Base-by-base conservation (phyloP, 1,140 invertebrate species). In the Andrena cerasifolii region DNA sequence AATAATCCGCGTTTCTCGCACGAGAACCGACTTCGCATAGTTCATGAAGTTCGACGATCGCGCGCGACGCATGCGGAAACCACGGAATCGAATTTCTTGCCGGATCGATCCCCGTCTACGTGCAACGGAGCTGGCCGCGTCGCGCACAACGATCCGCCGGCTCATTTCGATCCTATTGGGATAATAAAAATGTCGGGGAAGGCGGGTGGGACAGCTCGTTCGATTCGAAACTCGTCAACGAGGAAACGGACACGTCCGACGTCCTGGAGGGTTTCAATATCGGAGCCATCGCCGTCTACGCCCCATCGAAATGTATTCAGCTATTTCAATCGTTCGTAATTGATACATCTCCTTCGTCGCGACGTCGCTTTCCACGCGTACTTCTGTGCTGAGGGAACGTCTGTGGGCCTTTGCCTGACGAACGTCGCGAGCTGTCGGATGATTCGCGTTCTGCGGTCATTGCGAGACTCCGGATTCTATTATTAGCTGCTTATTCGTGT, bases 1-100 rank as follows among this genome's bases (percentile, higher is more conserved):
- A 51, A 68, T 68, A 31, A 33, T 40, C n/a, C 33, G 31, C n/a
- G 14, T 68, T 54, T 7, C 49, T 24, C 16, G 54, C 33, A 68
- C 49, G 66, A 51, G 66, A 49, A 31, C 21, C 6, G 49, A 54
- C 31, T 67, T 67, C 65, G 28, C 66, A 54, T 68, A 68, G 66
- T 54, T 68, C 26, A 40, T 26, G 8, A 68, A 68, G 21, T 68
- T n/a, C 49, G 10, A 1, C 33, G 66, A 54, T 68, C n/a, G n/a
- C n/a, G n/a, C n/a, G n/a, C 66, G 66, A 54, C 31, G 49, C 49
- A 68, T 53, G 31, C 49, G 66, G 16, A 49, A 49, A 49, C 16
- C 18, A 49, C 16, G 3, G 0, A n/a, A n/a, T 49, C 45, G 45
- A 49, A n/a, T 49, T 49, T 24, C 14, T 18, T 14, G 45, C 47